Conservation (phyloP, 2,888 invertebrate genomes). For the Asteroscopus sphinx region DNA sequence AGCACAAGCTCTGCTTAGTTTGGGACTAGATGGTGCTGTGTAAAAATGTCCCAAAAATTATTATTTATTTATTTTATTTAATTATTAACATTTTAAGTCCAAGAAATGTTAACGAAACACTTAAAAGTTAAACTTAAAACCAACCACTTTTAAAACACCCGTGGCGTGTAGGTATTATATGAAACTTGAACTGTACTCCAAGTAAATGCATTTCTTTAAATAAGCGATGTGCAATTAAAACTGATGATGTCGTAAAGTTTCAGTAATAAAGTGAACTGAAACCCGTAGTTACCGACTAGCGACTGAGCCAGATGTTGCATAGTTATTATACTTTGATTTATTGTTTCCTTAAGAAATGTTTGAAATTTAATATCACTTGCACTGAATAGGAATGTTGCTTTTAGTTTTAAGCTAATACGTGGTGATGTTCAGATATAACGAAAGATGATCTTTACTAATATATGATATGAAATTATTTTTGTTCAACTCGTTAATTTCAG, state of each 20-base stretch:
- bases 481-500: too few species aligned
- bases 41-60: too few species aligned
- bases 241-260: slow-evolving; percentile 49
- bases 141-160: too few species aligned
- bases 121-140: too few species aligned
- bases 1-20: too few species aligned
- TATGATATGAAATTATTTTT: too few species aligned
- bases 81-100: too few species aligned
- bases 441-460: too few species aligned
- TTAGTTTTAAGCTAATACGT: slow-evolving; percentile 1
- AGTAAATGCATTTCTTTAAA: slow-evolving; percentile 22
- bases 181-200: slow-evolving; percentile 9
- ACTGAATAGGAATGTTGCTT: background rate
- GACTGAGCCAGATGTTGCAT: slow-evolving; percentile 55
- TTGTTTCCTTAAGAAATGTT: slow-evolving; percentile 26
- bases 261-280: slow-evolving; percentile 55
- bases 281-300: slow-evolving; percentile 39
- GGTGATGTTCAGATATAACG: slow-evolving; percentile 9
- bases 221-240: slow-evolving; percentile 41
- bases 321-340: slow-evolving; percentile 55
- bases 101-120: too few species aligned
- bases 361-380: slow-evolving; percentile 15
- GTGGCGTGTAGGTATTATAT: too few species aligned
- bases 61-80: too few species aligned
- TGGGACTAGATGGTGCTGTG: too few species aligned